These are phyloP conservation scores for Scrobipalpa costella DNA, from an alignment of 2,888 invertebrate genomes.

Conservation along the genomic window DNA sequence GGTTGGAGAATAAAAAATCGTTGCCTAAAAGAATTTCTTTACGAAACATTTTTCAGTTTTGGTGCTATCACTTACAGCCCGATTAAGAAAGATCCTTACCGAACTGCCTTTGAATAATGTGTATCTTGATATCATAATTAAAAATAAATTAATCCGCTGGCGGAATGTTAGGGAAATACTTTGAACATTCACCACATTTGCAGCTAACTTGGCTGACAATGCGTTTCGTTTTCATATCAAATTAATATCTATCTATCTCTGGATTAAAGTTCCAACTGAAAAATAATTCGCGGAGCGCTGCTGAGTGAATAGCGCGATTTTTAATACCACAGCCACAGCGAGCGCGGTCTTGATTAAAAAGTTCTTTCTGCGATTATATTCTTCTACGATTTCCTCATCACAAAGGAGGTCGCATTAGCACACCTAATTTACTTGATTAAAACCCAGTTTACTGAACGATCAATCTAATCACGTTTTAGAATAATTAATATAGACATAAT, in stretches of 20 bases:
- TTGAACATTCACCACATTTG: too few relatives aligned
- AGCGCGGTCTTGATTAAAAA: slow-evolving; percentile 8
- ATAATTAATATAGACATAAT: not conserved
- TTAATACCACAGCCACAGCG: slow-evolving; percentile 1
- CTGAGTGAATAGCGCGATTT: slow-evolving; percentile 6
- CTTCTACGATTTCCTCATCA: not conserved
- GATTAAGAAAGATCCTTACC: too few relatives aligned
- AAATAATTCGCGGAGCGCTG: slow-evolving; percentile 4
- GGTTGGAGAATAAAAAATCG: too few relatives aligned
- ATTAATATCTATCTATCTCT: slow-evolving; percentile 1
- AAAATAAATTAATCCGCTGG: too few relatives aligned
- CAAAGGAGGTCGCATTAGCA: not conserved
- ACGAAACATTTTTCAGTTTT: too few relatives aligned
- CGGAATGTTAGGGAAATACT: too few relatives aligned
- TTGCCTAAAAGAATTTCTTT: too few relatives aligned
- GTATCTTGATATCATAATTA: too few relatives aligned
- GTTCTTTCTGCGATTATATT: not conserved
- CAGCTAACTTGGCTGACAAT: not conserved
- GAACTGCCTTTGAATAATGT: too few relatives aligned
- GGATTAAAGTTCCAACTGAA: not conserved
- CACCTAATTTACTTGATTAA: not conserved
- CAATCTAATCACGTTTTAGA: not conserved
- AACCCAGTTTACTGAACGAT: not conserved
- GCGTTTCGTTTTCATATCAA: not conserved
- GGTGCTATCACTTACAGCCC: too few relatives aligned